These are phyloP conservation scores for Lochmaea crataegi DNA, from an alignment of 2,888 invertebrate species.

Conservation along the genomic window DNA sequence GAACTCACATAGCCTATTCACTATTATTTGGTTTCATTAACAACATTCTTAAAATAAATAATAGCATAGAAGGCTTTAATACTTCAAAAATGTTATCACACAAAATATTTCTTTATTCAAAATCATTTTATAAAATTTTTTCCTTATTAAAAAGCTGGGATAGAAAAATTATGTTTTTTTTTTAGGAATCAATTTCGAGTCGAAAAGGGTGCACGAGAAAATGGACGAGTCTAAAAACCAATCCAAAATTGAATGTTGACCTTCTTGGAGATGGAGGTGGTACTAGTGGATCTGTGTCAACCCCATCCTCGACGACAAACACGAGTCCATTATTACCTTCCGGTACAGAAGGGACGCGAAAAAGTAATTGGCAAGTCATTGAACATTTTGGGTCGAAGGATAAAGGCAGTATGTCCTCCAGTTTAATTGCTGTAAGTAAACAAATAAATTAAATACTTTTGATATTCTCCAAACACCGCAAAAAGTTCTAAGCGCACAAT, in stretches of 20 bases:
- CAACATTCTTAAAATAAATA: too few relatives aligned
- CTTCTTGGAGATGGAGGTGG: constrained; percentile 48
- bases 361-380: constrained; percentile 92
- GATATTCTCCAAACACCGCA: too few relatives aligned
- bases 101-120: too few relatives aligned
- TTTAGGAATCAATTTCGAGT: constrained; percentile 57
- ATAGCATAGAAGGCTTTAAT: too few relatives aligned
- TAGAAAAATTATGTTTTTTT: too few relatives aligned
- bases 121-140: too few relatives aligned
- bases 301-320: constrained; percentile 56
- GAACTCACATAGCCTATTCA: too few relatives aligned
- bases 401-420: constrained; percentile 71
- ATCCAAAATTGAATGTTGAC: constrained; percentile 52
- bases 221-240: constrained; percentile 69
- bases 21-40: too few relatives aligned
- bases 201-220: constrained; percentile 62
- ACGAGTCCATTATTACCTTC: constrained; percentile 55
- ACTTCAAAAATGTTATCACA: too few relatives aligned
- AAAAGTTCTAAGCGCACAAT: too few relatives aligned
- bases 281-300: constrained; percentile 52
- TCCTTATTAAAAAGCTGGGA: too few relatives aligned
- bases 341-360: constrained; percentile 71
- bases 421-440: constrained; percentile 73
- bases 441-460: not conserved
- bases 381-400: constrained; percentile 81